Evolutionary conservation across 2,888 invertebrate species (phyloP).

Genomic region (Cataglyphis livida): DNA sequence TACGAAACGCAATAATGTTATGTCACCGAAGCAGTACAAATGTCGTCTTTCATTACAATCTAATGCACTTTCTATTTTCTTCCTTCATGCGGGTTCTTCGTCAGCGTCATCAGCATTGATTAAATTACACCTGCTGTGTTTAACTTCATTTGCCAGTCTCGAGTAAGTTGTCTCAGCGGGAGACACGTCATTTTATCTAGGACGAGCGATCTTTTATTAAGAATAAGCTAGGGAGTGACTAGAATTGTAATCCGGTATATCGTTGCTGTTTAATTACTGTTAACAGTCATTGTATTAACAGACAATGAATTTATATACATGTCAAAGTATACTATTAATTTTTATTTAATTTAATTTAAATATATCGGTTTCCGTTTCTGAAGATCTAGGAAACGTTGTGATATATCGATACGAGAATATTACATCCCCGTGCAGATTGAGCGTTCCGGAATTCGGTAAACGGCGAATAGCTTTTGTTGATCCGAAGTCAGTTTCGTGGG

Average conservation of each 20-base stretch:
- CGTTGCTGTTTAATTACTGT: not conserved
- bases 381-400: not conserved
- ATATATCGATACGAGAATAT: conserved; percentile 10
- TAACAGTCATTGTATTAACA: not conserved
- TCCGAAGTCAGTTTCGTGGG: conserved; percentile 50
- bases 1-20: conserved; percentile 4
- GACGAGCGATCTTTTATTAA: conserved; percentile 39
- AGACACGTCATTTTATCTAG: conserved; percentile 43
- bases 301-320: not conserved
- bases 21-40: conserved; percentile 1
- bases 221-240: conserved; percentile 28
- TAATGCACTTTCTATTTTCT: conserved; percentile 38
- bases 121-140: conserved; percentile 53
- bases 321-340: not conserved
- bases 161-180: conserved; percentile 40
- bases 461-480: conserved; percentile 35
- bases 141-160: conserved; percentile 57
- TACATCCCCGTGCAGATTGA: not conserved
- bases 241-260: not conserved
- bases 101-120: conserved; percentile 60
- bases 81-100: conserved; percentile 14
- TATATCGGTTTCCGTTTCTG: not conserved
- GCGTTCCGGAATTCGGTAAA: not conserved
- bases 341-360: not conserved
- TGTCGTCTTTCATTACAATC: conserved; percentile 24